Evolutionary conservation across 2,113 vertebrate genomes (phyloP), one percentile per base, ranked within the genome.

Genomic region (Nesoenas mayeri): DNA sequence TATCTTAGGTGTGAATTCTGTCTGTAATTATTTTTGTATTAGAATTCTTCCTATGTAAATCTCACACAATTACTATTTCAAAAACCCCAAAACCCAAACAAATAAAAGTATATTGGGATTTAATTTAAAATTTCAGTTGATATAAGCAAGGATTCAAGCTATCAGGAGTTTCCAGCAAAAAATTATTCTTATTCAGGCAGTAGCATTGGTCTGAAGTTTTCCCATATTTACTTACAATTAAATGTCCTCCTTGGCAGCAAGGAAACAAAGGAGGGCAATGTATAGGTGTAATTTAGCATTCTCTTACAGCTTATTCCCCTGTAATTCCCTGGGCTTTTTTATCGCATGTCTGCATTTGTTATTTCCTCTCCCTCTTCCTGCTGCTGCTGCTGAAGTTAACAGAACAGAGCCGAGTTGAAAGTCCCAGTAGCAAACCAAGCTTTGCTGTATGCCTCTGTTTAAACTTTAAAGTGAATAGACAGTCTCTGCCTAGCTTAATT

Each of bases 241-340:
- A 13, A 29, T 88, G 40, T 89, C 85, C 54, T 83, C 44, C 34
- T 93, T 91, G 81, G 85, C 74, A 91, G 58, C 40, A 93, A 87
- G 25, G 38, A 92, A 95, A 94, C 86, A 97, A 96, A 88, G 53
- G 86, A 88, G 48, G 61, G 82, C 96, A 91, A 87, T 11, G 12
- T 84, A 92, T 70, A 96, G 91, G 71, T 95, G 85, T 91, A 89
- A 95, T 91, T 85, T 96, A 92, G 69, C 82, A 94, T 66, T 83
- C 10, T 31, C 84, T 85, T 85, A 91, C 42, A 69, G 18, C 40
- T 93, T 65, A 70, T 47, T 90, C 48, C 54, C 77, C 7, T 67
- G 73, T 80, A 89, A 88, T 88, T 95, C 88, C 78, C 83, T 61
- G 47, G 67, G 67, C 48, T 96, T 96, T 65, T 91, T 94, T 89